A percentile compares a stretch with the other conserved stretches of the same genome.
phyloP scores from a whole-genome alignment of 2,888 invertebrate species.

The Axea sp. region DNA sequence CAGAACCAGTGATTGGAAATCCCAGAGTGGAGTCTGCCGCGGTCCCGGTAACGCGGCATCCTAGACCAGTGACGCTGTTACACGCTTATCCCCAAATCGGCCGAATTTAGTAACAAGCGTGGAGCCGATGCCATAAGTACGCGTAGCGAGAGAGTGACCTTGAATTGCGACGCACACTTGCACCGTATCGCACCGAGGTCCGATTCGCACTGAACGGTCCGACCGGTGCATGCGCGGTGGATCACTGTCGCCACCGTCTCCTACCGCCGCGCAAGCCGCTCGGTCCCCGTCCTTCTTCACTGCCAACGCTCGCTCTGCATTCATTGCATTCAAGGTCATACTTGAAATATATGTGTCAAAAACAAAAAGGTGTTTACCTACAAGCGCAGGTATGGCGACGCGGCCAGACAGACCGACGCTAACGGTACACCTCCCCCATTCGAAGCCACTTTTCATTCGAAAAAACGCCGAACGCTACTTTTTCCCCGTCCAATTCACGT shows the following conservation, averaged over 20 bases:
- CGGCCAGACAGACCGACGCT: conserved; percentile 18
- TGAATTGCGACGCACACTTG: conserved; percentile 62
- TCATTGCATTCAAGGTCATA: conserved; percentile 73
- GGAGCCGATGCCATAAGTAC: no score
- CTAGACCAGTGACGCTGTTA: neutral
- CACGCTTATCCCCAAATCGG: neutral
- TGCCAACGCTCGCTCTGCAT: conserved; percentile 65
- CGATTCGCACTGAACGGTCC: conserved; percentile 72
- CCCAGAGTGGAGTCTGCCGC: conserved; percentile 19
- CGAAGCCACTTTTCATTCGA: conserved; percentile 12
- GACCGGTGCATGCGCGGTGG: conserved; percentile 71
- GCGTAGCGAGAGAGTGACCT: neutral
- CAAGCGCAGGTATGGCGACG: conserved; percentile 19
- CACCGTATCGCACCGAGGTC: conserved; percentile 70
- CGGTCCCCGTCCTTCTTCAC: conserved; percentile 67
- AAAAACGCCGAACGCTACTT: conserved; percentile 2
- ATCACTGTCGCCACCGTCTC: conserved; percentile 64
- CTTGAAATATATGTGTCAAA: conserved; percentile 69
- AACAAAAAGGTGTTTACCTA: conserved; percentile 61
- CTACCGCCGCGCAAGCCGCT: conserved; percentile 67
- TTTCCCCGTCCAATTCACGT: no score
- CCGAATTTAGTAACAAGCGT: no score
- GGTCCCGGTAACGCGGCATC: conserved; percentile 29
- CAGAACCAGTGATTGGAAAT: conserved; percentile 10
- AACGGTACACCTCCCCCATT: conserved; percentile 30